Base-by-base conservation (phyloP, 1,140 invertebrate genomes). In the Macrobrachium rosenbergii region DNA sequence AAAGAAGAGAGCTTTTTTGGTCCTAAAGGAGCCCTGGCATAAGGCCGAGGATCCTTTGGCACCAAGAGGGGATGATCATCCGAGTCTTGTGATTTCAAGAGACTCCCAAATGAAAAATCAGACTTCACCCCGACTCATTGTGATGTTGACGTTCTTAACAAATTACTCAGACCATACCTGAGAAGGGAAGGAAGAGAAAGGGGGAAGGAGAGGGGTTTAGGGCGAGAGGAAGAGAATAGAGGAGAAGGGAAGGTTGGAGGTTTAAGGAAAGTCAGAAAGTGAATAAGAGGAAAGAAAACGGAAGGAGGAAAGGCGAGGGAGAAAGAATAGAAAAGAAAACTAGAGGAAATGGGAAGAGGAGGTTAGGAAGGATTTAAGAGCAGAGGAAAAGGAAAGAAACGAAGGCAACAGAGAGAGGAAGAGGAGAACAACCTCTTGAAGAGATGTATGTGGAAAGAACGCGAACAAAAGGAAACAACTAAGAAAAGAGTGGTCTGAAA, bases 121-220 rank as follows among this genome's bases (percentile, higher is more conserved):
- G 11, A 21, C n/a, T 60, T 58, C 69, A 58, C 82, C 23, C 52
- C n/a, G 63, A 37, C 69, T 23, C 67, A 60, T 83, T 83, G 82
- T 83, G 45, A 28, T 58, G 69, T n/a, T 75, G 82, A 75, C 69
- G 69, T 62, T 59, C 82, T 83, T 73, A 83, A 83, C 82, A 83
- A 83, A 83, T 83, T 76, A 83, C 37, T 14, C 21, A 45, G 59
- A 12, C 72, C 82, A n/a, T 75, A 62, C 69, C 69, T 82, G n/a
- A 19, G 80, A 52, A 45, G 60, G 23, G 5, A 17, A 2, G 58
- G 77, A 23, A 23, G 43, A 17, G 14, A n/a, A 14, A 67, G 64
- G 21, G n/a, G 23, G 45, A 45, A 28, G 16, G 62, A n/a, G 60
- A 23, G n/a, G n/a, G n/a, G 52, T 8, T n/a, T 23, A 45, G 19